Conservation (phyloP, 2,888 invertebrate genomes). For the Hirtodrosophila cameraria region DNA sequence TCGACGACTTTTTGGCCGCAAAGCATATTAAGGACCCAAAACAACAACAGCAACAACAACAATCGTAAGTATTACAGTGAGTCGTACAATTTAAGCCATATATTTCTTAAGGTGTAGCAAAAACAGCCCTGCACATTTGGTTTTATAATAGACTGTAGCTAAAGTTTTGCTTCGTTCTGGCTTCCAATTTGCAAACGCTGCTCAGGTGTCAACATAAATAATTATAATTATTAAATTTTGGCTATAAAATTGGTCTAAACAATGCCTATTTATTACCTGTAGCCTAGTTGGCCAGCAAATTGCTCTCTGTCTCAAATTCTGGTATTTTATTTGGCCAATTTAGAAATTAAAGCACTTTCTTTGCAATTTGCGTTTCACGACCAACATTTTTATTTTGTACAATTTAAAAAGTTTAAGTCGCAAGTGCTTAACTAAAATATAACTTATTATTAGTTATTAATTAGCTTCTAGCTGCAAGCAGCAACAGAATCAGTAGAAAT, state of each 20-base stretch:
- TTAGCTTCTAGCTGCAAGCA: too few relatives aligned
- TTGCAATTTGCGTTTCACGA: background rate
- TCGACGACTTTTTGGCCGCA: constrained; percentile 58
- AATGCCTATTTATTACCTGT: constrained; percentile 27
- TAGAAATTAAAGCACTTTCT: constrained; percentile 26
- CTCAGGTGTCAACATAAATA: constrained; percentile 78
- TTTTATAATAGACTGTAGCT: constrained; percentile 25
- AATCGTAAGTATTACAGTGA: constrained; percentile 52
- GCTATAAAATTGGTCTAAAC: constrained; percentile 37
- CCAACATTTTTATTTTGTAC: background rate
- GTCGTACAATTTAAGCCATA: constrained; percentile 59
- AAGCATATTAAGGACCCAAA: constrained; percentile 41
- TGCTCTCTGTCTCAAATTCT: constrained; percentile 10
- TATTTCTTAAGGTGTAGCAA: constrained; percentile 39
- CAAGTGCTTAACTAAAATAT: background rate
- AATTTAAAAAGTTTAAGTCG: background rate
- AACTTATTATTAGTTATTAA: too few relatives aligned
- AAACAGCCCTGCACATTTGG: constrained; percentile 15
- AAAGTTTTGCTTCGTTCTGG: constrained; percentile 25
- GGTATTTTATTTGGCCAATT: constrained; percentile 38
- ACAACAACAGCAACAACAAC: background rate
- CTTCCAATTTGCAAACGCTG: constrained; percentile 49
- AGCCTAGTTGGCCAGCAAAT: background rate
- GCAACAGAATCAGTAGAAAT: too few relatives aligned
- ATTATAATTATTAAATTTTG: constrained; percentile 70